Percentiles rank a stretch among this genome's conserved stretches.
These are phyloP conservation scores for Irena cyanogastra DNA, from an alignment of 2,113 vertebrate genomes.

Conservation along the genomic window DNA sequence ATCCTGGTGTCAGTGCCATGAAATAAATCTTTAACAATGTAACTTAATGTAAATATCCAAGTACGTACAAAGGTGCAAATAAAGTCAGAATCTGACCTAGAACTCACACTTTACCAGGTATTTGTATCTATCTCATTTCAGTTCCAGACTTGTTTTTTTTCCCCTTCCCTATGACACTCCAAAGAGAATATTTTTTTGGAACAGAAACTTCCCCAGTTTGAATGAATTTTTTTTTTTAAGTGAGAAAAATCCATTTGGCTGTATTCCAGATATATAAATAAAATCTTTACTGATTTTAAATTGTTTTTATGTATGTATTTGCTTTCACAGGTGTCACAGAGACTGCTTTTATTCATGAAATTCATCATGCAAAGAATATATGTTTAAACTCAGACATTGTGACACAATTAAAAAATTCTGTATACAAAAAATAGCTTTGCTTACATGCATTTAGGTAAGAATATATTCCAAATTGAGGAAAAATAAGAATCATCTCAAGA, in stretches of 20 bases:
- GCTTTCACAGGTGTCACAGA: neutral
- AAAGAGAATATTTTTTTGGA: neutral
- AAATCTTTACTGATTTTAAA: neutral
- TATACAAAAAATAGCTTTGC: neutral
- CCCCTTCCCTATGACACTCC: neutral
- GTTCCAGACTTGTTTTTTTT: neutral
- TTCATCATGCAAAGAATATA: neutral
- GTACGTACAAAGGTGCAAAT: neutral
- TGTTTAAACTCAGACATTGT: neutral
- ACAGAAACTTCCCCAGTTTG: neutral
- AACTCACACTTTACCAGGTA: neutral
- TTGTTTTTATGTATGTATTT: neutral
- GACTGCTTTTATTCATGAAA: neutral
- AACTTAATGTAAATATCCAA: neutral
- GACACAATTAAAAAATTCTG: neutral
- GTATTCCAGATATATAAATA: neutral
- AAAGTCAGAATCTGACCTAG: neutral
- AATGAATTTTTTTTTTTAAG: neutral
- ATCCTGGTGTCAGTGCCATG: neutral
- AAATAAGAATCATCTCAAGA: neutral
- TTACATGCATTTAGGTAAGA: neutral
- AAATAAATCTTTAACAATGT: neutral
- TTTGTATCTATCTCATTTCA: neutral
- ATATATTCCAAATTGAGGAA: neutral
- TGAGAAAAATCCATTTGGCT: neutral